Evolutionary conservation across 2,888 invertebrate species (phyloP).

Genomic region (Ichneumoninae sp.): DNA sequence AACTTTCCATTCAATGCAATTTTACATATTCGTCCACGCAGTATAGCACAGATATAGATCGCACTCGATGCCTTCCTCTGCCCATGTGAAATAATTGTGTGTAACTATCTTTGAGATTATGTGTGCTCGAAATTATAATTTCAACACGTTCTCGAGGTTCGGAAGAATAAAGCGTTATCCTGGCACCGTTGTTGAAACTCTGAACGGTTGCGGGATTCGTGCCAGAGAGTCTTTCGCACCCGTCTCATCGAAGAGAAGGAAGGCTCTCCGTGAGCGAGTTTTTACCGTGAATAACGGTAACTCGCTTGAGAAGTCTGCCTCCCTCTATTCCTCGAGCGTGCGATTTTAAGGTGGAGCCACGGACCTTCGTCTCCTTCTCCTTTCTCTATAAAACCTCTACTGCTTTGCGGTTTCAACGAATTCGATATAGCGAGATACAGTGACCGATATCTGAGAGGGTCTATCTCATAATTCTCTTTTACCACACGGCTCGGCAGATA

Average conservation of each 20-base stretch:
- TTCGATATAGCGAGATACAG: constrained; percentile 39
- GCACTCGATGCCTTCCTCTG: too few species aligned
- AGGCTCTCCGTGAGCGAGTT: constrained; percentile 28
- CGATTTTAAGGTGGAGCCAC: constrained; percentile 15
- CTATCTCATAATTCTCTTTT: constrained; percentile 20
- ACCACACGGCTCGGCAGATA: constrained; percentile 27
- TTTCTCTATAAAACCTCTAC: constrained; percentile 10
- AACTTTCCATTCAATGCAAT: background rate
- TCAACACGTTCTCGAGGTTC: background rate
- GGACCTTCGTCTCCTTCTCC: background rate
- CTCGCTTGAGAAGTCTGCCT: constrained; percentile 1
- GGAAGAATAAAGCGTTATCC: constrained; percentile 3
- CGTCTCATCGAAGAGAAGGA: constrained; percentile 18
- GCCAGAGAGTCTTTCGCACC: background rate
- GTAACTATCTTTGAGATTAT: background rate
- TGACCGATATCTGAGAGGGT: constrained; percentile 59
- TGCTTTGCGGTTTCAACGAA: constrained; percentile 45
- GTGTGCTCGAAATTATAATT: background rate
- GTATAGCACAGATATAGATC: too few species aligned
- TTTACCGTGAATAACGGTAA: constrained; percentile 23
- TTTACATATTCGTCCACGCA: too few species aligned
- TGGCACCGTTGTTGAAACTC: constrained; percentile 9
- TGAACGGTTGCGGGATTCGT: constrained; percentile 3
- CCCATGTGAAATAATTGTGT: too few species aligned
- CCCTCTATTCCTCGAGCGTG: constrained; percentile 1